A percentile compares a stretch with the other conserved stretches of the same genome.
These are phyloP conservation scores for Hypomesus transpacificus DNA, from an alignment of 2,113 vertebrate genomes.

Conservation along the genomic window DNA sequence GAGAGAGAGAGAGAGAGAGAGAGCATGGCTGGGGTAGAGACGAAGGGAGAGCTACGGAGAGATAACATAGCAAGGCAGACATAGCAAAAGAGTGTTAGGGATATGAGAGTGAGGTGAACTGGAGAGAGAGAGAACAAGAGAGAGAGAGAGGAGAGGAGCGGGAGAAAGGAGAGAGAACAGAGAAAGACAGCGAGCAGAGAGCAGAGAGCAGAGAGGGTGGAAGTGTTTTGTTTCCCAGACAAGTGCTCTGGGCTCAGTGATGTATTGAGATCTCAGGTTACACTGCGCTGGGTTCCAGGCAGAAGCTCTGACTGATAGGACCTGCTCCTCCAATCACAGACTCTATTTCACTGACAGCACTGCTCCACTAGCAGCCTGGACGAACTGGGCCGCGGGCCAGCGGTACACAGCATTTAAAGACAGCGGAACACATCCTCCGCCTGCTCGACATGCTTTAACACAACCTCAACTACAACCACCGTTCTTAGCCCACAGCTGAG, in stretches of 20 bases:
- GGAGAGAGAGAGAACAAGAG: conserved; percentile 9
- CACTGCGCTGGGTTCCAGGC: conserved; percentile 27
- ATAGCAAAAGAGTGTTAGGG: no score
- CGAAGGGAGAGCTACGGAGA: not conserved
- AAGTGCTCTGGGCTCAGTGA: conserved; percentile 34
- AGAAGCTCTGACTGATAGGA: conserved; percentile 26
- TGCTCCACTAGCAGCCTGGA: not conserved
- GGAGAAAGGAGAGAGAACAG: conserved; percentile 20
- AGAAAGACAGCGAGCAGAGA: conserved; percentile 4
- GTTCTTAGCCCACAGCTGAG: no score
- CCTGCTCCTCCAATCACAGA: conserved; percentile 17
- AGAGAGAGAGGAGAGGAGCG: conserved; percentile 7
- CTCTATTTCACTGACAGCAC: conserved; percentile 23
- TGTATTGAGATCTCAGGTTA: conserved; percentile 32
- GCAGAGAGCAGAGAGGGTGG: conserved; percentile 11
- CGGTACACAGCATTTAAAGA: not conserved
- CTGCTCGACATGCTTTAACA: no score
- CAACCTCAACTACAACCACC: no score
- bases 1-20: conserved; percentile 1
- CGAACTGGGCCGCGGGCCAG: not conserved
- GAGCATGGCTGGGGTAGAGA: no score
- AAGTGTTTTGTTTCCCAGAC: conserved; percentile 33
- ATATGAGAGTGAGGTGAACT: not conserved
- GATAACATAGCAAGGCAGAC: no score
- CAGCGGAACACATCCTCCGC: no score